phyloP scores from a whole-genome alignment of 2,797 vertebrate genomes.

The Notamacropus eugenii region DNA sequence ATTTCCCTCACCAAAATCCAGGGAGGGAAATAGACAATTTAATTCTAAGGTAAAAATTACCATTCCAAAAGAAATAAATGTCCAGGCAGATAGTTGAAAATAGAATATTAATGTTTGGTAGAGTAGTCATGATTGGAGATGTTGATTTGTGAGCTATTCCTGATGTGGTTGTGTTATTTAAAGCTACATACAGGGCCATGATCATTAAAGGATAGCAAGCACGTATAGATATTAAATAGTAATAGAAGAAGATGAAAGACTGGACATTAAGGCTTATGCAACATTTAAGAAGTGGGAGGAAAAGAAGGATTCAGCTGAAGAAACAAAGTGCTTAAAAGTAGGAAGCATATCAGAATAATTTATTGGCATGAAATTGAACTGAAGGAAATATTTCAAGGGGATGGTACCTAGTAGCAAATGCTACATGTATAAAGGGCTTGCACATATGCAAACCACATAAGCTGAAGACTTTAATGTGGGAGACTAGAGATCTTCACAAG shows the following conservation, averaged over 20 bases:
- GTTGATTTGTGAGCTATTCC: neutral
- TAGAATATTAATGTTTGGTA: neutral
- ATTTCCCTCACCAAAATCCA: neutral
- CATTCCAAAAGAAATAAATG: neutral
- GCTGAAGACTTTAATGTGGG: no score
- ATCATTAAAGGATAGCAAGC: neutral
- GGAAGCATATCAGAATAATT: neutral
- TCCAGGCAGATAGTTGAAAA: neutral
- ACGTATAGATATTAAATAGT: neutral
- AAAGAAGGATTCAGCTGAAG: neutral
- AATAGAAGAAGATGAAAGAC: neutral
- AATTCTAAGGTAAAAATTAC: neutral
- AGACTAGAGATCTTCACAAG: no score
- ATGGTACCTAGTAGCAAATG: no score
- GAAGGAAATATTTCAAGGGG: no score
- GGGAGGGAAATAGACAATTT: neutral
- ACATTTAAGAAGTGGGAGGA: neutral
- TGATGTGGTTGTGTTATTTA: neutral
- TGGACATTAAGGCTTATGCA: neutral
- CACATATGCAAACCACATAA: no score
- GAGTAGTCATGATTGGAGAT: neutral
- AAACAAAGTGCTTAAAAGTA: neutral
- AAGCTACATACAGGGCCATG: neutral
- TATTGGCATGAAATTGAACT: neutral
- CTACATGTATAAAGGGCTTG: no score